Evolutionary conservation across 2,888 invertebrate species (phyloP).

Genomic region (Dendrolimus houi): DNA sequence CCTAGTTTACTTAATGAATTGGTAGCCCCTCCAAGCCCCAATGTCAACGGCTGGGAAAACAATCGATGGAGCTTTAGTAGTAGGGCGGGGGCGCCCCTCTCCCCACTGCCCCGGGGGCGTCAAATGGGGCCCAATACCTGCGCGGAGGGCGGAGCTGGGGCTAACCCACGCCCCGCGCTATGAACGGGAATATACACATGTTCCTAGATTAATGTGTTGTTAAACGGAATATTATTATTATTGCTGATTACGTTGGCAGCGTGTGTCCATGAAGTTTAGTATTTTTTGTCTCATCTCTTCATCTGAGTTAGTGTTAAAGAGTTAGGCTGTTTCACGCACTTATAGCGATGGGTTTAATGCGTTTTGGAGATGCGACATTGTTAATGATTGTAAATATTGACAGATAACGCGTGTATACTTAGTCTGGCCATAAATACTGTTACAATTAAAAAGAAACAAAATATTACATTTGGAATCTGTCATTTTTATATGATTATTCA

Average conservation of each 20-base stretch:
- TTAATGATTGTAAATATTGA: too few relatives aligned
- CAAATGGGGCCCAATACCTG: slow-evolving; percentile 29
- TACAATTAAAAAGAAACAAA: too few relatives aligned
- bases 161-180: slow-evolving; percentile 28
- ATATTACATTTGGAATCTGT: too few relatives aligned
- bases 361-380: too few relatives aligned
- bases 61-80: background rate
- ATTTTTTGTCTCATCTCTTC: too few relatives aligned
- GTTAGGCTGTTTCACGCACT: too few relatives aligned
- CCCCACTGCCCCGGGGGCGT: slow-evolving; percentile 15
- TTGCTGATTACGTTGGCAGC: slow-evolving; percentile 9
- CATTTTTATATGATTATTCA: too few relatives aligned
- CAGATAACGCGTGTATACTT: too few relatives aligned
- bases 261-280: too few relatives aligned
- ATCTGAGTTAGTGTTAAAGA: too few relatives aligned
- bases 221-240: slow-evolving; percentile 25
- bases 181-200: slow-evolving; percentile 6
- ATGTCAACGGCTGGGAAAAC: background rate
- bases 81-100: background rate
- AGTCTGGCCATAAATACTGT: too few relatives aligned
- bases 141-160: slow-evolving; percentile 24
- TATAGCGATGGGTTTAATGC: too few relatives aligned
- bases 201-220: slow-evolving; percentile 34
- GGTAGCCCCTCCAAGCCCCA: background rate
- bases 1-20: background rate